These are phyloP conservation scores for Urosaurus nigricauda DNA, from an alignment of 2,797 vertebrate species.

Conservation along the genomic window DNA sequence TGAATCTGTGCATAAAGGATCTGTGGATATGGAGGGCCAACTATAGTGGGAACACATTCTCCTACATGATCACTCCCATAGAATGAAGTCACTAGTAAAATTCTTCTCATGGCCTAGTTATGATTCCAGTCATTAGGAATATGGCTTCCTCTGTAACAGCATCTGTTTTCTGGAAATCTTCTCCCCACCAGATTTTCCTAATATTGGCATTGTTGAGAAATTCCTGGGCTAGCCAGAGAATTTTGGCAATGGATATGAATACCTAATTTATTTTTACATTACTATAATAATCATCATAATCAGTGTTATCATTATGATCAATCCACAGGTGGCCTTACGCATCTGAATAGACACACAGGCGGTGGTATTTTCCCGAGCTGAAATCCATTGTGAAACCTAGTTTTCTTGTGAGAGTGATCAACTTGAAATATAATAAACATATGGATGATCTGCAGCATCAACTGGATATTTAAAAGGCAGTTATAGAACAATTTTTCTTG, in stretches of 20 bases:
- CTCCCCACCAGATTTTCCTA: not conserved
- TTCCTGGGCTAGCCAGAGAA: too few species aligned
- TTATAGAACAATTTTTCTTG: not conserved
- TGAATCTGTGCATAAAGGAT: too few species aligned
- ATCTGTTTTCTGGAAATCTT: not conserved
- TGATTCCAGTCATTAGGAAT: too few species aligned
- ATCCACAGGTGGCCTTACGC: not conserved
- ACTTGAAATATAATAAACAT: too few species aligned
- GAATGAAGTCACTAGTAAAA: not conserved
- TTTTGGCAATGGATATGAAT: too few species aligned
- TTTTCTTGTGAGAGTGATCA: not conserved
- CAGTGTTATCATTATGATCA: not conserved
- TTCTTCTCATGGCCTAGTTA: not conserved
- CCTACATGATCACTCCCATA: not conserved
- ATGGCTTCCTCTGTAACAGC: not conserved
- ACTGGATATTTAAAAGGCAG: not conserved
- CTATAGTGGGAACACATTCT: not conserved
- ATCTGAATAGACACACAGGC: not conserved
- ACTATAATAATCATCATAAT: too few species aligned
- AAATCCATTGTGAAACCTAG: not conserved
- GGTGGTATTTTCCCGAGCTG: not conserved
- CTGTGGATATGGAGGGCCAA: too few species aligned
- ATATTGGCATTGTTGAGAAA: too few species aligned
- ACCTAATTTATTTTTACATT: too few species aligned
- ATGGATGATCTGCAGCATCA: not conserved